phyloP scores from a whole-genome alignment of 2,888 invertebrate genomes.

The Dynastes hyllus region DNA sequence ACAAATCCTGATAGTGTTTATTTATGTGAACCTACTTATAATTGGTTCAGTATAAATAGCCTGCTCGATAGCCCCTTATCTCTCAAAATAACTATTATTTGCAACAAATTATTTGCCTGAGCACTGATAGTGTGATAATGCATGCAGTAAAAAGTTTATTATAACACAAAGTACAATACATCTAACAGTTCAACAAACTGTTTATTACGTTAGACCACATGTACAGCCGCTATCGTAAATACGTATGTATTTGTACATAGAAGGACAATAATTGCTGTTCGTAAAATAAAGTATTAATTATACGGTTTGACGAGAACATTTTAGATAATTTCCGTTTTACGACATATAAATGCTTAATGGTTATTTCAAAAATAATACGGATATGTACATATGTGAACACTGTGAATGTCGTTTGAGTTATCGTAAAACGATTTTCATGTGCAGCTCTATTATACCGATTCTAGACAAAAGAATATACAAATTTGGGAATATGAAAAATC shows the following conservation, averaged over 20 bases:
- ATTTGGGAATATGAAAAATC: no score
- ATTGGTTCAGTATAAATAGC: not conserved
- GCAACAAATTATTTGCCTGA: conserved; percentile 37
- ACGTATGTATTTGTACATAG: not conserved
- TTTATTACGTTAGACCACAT: conserved; percentile 34
- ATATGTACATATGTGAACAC: no score
- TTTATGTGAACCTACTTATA: not conserved
- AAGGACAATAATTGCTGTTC: not conserved
- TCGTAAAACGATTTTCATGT: no score
- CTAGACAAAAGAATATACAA: no score
- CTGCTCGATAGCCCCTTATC: conserved; percentile 13
- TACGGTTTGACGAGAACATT: no score
- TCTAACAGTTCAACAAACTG: conserved; percentile 46
- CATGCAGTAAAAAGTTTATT: conserved; percentile 30
- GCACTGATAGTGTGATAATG: conserved; percentile 19
- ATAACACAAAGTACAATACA: conserved; percentile 21
- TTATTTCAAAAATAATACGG: no score
- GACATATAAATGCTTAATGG: no score
- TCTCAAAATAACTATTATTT: conserved; percentile 19
- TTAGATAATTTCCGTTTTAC: no score
- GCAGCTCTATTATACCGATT: no score
- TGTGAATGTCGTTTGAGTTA: no score
- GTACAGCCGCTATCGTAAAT: no score
- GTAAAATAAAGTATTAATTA: no score
- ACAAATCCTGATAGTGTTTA: not conserved